phyloP scores from a whole-genome alignment of 2,797 vertebrate genomes.

The Acanthiza pusilla region DNA sequence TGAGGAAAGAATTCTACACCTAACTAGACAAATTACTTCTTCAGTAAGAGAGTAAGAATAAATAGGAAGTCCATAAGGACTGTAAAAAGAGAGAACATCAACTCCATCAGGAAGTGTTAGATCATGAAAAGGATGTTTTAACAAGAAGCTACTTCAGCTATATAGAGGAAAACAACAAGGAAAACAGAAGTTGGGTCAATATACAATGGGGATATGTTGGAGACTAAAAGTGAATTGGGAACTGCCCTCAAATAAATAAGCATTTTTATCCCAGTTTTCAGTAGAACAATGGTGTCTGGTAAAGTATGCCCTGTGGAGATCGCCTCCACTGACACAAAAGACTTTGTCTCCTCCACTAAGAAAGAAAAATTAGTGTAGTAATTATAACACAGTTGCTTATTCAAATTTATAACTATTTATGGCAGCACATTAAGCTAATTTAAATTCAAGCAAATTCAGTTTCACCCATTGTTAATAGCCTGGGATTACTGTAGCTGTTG shows the following conservation, averaged over 20 bases:
- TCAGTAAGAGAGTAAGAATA: neutral
- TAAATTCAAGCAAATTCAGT: slow-evolving; percentile 2
- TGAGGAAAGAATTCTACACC: neutral
- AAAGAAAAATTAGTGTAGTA: neutral
- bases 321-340: neutral
- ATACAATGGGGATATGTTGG: neutral
- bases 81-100: neutral
- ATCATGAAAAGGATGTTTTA: neutral
- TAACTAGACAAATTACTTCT: neutral
- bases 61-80: neutral
- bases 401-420: slow-evolving; percentile 24
- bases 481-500: neutral
- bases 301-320: neutral
- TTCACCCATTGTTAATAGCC: neutral
- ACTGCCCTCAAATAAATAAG: neutral
- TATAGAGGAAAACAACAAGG: neutral
- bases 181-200: neutral
- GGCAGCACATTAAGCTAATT: neutral
- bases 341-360: neutral
- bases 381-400: slow-evolving; percentile 16
- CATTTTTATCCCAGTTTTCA: neutral
- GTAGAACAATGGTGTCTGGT: neutral
- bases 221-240: neutral
- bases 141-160: neutral
- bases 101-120: neutral